phyloP scores from a whole-genome alignment of 35 echinoderm and acorn worm genomes.

The Ophioderma brevispina region DNA sequence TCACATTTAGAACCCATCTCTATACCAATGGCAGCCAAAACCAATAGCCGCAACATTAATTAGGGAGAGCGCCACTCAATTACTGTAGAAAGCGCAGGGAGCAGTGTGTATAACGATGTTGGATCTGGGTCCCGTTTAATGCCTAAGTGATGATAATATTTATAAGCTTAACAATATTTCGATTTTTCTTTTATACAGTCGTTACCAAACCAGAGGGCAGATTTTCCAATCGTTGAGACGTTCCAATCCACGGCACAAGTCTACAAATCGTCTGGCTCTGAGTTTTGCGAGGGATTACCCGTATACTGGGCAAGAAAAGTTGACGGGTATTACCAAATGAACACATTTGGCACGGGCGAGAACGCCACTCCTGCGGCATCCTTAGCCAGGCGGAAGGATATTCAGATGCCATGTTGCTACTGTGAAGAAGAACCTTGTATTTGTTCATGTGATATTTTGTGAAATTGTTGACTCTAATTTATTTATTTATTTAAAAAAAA shows the following conservation, averaged over 20 bases:
- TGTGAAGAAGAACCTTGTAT: constrained; percentile 2
- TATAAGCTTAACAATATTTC: no score
- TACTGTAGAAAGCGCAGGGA: no score
- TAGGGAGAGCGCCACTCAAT: no score
- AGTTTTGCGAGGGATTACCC: not conserved
- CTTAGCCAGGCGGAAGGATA: not conserved
- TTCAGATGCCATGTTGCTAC: not conserved
- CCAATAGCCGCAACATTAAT: no score
- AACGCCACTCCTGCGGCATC: not conserved
- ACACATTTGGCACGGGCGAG: not conserved
- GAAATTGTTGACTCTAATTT: not conserved
- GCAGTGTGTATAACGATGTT: no score
- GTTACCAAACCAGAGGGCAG: not conserved
- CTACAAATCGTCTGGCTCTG: not conserved
- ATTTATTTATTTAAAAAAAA: no score
- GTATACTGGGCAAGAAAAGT: not conserved
- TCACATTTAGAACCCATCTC: no score
- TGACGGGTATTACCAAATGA: not conserved
- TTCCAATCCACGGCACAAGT: not conserved
- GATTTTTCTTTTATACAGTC: not conserved
- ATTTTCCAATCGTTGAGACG: not conserved
- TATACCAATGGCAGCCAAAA: no score
- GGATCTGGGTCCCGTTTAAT: no score
- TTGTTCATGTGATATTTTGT: not conserved
- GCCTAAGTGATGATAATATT: no score